Evolutionary conservation across 2,797 vertebrate species (phyloP), one percentile per base, ranked within the genome.

Genomic region (Schizopygopsis malacanthus): DNA sequence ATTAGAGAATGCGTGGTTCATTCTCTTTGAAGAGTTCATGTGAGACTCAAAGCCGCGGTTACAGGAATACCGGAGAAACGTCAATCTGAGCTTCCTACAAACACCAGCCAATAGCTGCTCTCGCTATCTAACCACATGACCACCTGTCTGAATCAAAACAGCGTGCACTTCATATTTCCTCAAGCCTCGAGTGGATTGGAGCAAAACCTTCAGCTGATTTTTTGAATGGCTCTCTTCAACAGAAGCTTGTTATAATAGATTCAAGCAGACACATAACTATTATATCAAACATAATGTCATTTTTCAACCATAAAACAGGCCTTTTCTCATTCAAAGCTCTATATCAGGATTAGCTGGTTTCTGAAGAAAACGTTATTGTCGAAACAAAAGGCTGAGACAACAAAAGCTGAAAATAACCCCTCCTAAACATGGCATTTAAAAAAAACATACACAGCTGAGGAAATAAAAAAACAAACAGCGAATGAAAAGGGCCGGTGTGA

Each of bases 381-480:
- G 6, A 50, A 75, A 47, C 41, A n/a, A 4, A 47, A 25, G 41
- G 4, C 59, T 65, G 9, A 84, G 41, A 41, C 15, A 50, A 61
- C 45, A 43, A 69, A 37, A 8, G 4, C 13, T 4, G 0, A 84
- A 84, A 84, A 69, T 69, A 69, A 37, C 82, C 59, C 10, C 33
- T 76, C 59, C 59, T 83, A 41, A 76, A 18, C 22, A 28, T 67
- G 12, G 33, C 8, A 76, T 76, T 33, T 12, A 0, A 65, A 65
- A 65, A 50, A 50, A 69, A 11, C 63, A 69, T 11, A 41, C 61
- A n/a, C 25, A 25, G 37, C 37, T 56, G n/a, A 56, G 16, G 59
- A 45, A 20, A 75, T 15, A 18, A 28, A 52, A 39, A 84, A 56
- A 54, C 82, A 77, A 79, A 79, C 63, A 84, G 12, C 43, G 13